Percentiles rank a stretch among this genome's conserved stretches.
These are phyloP conservation scores for Catalaphyllia jardinei DNA, from an alignment of 64 coral and sea anemone species.

Conservation along the genomic window DNA sequence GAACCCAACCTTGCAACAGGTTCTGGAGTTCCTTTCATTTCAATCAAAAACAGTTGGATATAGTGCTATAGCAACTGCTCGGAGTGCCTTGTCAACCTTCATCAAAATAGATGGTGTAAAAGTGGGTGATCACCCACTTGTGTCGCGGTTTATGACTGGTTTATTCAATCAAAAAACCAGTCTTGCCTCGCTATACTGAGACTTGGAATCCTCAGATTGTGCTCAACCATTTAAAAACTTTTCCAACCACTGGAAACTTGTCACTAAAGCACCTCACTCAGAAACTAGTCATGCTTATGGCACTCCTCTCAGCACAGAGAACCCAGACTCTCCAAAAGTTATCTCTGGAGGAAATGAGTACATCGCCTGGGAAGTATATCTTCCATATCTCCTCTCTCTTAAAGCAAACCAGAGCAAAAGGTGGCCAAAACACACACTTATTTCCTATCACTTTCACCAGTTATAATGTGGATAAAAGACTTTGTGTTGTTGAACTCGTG, in stretches of 20 bases:
- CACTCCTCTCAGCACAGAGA: conserved; percentile 57
- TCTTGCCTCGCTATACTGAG: conserved; percentile 22
- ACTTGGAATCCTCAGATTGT: conserved; percentile 32
- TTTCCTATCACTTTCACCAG: conserved; percentile 15
- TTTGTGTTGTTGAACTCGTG: conserved; percentile 27
- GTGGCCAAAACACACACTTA: conserved; percentile 35
- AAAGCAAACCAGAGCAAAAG: conserved; percentile 55
- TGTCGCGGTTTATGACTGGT: conserved; percentile 40
- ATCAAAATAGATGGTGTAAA: conserved; percentile 28
- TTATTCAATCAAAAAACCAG: conserved; percentile 31
- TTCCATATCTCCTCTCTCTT: conserved; percentile 50
- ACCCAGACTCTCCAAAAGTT: conserved; percentile 42
- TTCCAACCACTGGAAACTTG: conserved; percentile 26
- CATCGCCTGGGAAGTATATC: conserved; percentile 29
- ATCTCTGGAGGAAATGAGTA: conserved; percentile 32
- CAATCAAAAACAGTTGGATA: conserved; percentile 46
- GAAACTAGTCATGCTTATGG: conserved; percentile 64
- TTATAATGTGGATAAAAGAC: conserved; percentile 14
- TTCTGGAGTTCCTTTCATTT: conserved; percentile 50
- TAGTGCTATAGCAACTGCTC: conserved; percentile 39
- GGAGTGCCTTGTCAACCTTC: conserved; percentile 37
- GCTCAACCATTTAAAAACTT: conserved; percentile 17
- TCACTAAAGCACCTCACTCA: conserved; percentile 37
- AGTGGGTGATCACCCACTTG: conserved; percentile 41
- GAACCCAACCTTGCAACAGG: conserved; percentile 41